These are phyloP conservation scores for Labia minor DNA, from an alignment of 2,888 invertebrate species.

Conservation along the genomic window DNA sequence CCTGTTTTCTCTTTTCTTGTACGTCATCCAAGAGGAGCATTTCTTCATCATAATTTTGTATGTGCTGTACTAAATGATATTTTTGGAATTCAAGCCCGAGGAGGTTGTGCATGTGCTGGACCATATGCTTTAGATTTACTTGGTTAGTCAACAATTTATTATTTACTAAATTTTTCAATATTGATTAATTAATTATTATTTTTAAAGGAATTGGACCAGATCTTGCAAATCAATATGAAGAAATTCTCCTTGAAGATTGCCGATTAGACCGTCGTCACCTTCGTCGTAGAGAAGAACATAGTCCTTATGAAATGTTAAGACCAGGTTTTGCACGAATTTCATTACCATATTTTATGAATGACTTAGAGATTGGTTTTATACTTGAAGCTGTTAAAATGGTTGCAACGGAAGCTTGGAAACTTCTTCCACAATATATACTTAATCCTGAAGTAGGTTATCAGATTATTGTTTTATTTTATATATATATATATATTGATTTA, in stretches of 20 bases:
- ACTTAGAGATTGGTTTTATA: slow-evolving; percentile 67
- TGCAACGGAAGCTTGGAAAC: slow-evolving; percentile 79
- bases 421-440: slow-evolving; percentile 65
- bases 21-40: slow-evolving; percentile 66
- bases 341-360: slow-evolving; percentile 73
- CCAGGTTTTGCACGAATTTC: slow-evolving; percentile 81
- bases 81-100: slow-evolving; percentile 78
- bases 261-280: slow-evolving; percentile 44
- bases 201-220: slow-evolving; percentile 55
- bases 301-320: slow-evolving; percentile 55
- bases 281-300: slow-evolving; percentile 41
- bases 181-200: too few relatives aligned
- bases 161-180: too few relatives aligned
- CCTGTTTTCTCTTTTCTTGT: slow-evolving; percentile 71
- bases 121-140: slow-evolving; percentile 75
- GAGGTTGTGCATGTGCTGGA: slow-evolving; percentile 70
- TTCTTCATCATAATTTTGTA: slow-evolving; percentile 80
- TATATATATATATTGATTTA: neutral
- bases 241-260: slow-evolving; percentile 50
- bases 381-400: slow-evolving; percentile 77
- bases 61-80: slow-evolving; percentile 80
- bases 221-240: slow-evolving; percentile 63
- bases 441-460: neutral
- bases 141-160: slow-evolving; percentile 32
- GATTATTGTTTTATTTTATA: neutral